These are phyloP conservation scores for Gymnobelideus leadbeateri DNA, from an alignment of 2,113 vertebrate genomes.

Conservation along the genomic window DNA sequence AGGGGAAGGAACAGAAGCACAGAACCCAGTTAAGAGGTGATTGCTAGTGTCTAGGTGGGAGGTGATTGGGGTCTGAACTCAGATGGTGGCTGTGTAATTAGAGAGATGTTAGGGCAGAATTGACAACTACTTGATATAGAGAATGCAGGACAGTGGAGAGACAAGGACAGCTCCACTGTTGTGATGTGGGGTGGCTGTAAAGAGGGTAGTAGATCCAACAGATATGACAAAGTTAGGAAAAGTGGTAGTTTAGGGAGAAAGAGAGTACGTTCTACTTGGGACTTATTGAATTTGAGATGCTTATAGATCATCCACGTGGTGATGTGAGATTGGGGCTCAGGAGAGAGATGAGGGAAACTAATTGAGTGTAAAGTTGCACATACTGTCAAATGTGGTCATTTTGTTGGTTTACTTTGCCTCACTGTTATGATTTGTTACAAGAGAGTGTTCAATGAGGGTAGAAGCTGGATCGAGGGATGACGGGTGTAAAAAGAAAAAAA, in stretches of 20 bases:
- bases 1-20: background rate
- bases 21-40: background rate
- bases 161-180: background rate
- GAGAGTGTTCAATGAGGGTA: background rate
- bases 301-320: background rate
- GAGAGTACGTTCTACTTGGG: background rate
- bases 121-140: background rate
- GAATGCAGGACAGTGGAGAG: background rate
- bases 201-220: background rate
- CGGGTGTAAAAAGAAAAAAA: background rate
- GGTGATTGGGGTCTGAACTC: background rate
- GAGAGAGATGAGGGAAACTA: background rate
- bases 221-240: background rate
- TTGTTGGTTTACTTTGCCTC: background rate
- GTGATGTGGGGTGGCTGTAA: background rate
- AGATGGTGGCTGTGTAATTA: background rate
- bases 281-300: background rate
- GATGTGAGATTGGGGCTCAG: background rate
- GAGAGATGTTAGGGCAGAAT: background rate
- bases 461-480: background rate
- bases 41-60: background rate
- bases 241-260: background rate
- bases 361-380: conserved; percentile 2
- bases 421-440: background rate
- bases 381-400: conserved; percentile 1